A percentile compares a stretch with the other conserved stretches of the same genome.
phyloP scores from a whole-genome alignment of 2,888 invertebrate genomes.

The Osedax fenrisi region DNA sequence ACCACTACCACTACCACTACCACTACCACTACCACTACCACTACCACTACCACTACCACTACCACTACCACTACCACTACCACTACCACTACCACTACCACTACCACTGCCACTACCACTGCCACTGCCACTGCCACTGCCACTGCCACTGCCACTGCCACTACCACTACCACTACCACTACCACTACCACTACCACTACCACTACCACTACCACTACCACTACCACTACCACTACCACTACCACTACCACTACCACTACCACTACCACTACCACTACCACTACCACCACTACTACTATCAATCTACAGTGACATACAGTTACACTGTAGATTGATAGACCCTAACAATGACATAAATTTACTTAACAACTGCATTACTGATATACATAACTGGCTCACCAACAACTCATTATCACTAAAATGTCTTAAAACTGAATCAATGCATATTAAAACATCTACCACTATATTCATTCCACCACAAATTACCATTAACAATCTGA shows the following conservation, averaged over 20 bases:
- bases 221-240: conserved; percentile 21
- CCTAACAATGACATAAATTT: no score
- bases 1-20: conserved; percentile 21
- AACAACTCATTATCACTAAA: no score
- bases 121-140: conserved; percentile 18
- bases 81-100: conserved; percentile 19
- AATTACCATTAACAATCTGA: no score
- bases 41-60: conserved; percentile 26
- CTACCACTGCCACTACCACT: conserved; percentile 19
- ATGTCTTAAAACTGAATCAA: no score
- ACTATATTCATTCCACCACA: no score
- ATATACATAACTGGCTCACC: no score
- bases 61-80: conserved; percentile 24
- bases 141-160: conserved; percentile 13
- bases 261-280: conserved; percentile 27
- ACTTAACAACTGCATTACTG: no score
- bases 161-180: conserved; percentile 23
- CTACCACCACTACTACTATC: conserved; percentile 22
- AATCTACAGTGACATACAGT: no score
- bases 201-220: conserved; percentile 22
- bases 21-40: conserved; percentile 19
- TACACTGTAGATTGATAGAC: no score
- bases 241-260: conserved; percentile 27
- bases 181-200: conserved; percentile 25
- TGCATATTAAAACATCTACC: no score